These are phyloP conservation scores for Mercenaria mercenaria DNA, from an alignment of 1,140 invertebrate genomes.

Conservation along the genomic window DNA sequence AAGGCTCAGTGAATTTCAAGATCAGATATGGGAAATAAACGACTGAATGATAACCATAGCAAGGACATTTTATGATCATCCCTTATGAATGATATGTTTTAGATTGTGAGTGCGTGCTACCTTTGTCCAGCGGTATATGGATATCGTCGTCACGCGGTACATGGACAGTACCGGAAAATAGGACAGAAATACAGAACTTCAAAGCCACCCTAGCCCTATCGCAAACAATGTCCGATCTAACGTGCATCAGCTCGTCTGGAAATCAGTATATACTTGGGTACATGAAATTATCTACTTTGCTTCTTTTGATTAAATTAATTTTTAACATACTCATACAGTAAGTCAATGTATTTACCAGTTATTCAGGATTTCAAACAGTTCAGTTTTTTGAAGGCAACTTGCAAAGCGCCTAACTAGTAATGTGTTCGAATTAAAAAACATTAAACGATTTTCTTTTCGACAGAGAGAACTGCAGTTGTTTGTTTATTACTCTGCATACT, in stretches of 20 bases:
- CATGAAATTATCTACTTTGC: not conserved
- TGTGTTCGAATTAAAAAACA: no score
- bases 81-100: no score
- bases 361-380: no score
- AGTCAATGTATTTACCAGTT: not conserved
- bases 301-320: not conserved
- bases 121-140: conserved; percentile 38
- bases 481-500: no score
- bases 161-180: conserved; percentile 28
- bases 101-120: conserved; percentile 34
- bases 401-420: no score
- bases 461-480: no score
- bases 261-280: conserved; percentile 36
- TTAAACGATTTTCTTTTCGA: no score
- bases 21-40: no score
- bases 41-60: no score
- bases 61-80: no score
- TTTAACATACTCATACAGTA: not conserved
- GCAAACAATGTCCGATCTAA: not conserved
- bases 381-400: no score
- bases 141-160: conserved; percentile 47
- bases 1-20: no score
- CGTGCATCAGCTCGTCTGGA: not conserved
- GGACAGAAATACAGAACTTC: conserved; percentile 47
- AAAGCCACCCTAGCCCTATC: not conserved